A percentile compares a stretch with the other conserved stretches of the same genome.
phyloP scores from a whole-genome alignment of 1,140 invertebrate species.

The Lordiphosa clarofinis region DNA sequence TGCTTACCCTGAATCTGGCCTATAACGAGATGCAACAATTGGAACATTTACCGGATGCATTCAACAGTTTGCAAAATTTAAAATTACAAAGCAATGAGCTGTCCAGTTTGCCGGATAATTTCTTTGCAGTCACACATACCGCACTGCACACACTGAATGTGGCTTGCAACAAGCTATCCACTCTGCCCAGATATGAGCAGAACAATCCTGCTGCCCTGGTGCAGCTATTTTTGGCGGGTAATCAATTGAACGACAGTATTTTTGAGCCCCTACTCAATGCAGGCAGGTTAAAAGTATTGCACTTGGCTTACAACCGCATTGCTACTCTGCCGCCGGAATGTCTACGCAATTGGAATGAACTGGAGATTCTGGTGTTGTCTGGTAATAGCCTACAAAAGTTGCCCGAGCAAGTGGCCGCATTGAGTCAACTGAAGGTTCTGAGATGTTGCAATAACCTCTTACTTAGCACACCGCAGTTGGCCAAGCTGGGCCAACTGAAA shows the following conservation, averaged over 20 bases:
- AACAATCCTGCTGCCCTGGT: conserved; percentile 84
- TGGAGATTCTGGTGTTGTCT: conserved; percentile 90
- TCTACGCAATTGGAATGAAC: conserved; percentile 86
- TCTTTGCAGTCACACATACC: conserved; percentile 85
- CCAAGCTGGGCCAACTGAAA: conserved; percentile 86
- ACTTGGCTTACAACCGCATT: conserved; percentile 89
- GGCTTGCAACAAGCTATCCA: conserved; percentile 87
- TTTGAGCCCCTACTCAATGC: conserved; percentile 86
- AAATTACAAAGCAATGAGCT: conserved; percentile 89
- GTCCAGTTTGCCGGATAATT: conserved; percentile 86
- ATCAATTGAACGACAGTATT: conserved; percentile 87
- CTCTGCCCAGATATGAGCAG: conserved; percentile 83
- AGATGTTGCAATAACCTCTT: conserved; percentile 91
- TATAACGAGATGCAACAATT: conserved; percentile 88
- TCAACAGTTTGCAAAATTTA: conserved; percentile 85
- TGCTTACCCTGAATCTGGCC: conserved; percentile 86
- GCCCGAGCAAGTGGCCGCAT: conserved; percentile 87
- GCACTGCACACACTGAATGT: conserved; percentile 87
- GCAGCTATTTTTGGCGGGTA: conserved; percentile 88
- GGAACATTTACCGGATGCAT: conserved; percentile 84
- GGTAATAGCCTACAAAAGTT: conserved; percentile 89
- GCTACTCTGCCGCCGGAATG: conserved; percentile 87
- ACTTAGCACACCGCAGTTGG: conserved; percentile 87
- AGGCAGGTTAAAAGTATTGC: conserved; percentile 84
- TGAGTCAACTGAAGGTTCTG: conserved; percentile 87